These are phyloP conservation scores for Heterocephalus glaber DNA, from an alignment of 2,113 vertebrate species.

Conservation along the genomic window DNA sequence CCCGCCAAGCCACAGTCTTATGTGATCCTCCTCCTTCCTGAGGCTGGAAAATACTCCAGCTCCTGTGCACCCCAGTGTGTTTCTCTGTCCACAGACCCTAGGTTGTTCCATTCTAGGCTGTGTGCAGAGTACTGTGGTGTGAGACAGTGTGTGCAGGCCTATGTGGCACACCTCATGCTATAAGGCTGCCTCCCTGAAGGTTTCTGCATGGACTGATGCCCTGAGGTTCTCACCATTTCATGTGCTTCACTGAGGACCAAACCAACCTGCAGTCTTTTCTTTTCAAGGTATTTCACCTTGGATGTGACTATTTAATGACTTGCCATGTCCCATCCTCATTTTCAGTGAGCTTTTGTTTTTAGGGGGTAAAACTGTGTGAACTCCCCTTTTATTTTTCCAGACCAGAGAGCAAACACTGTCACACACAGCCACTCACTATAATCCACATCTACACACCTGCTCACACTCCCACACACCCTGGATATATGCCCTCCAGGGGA, in stretches of 20 bases:
- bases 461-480: background rate
- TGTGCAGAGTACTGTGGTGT: background rate
- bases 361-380: background rate
- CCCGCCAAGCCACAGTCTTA: background rate
- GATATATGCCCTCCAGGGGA: fast-evolving
- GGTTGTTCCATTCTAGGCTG: background rate
- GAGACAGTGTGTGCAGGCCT: background rate
- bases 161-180: background rate
- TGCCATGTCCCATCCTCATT: background rate
- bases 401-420: background rate
- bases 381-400: background rate
- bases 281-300: background rate
- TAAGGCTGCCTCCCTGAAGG: background rate
- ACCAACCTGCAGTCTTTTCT: background rate
- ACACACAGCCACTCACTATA: background rate
- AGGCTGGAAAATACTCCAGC: background rate
- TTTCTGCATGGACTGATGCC: background rate
- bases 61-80: background rate
- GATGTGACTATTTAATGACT: background rate
- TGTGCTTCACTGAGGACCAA: background rate
- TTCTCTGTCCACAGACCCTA: background rate
- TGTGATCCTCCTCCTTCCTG: background rate
- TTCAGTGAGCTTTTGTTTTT: background rate
- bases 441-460: background rate
- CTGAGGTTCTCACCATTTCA: background rate